Conservation (phyloP, 2,113 vertebrate species). For the Dipodomys merriami region DNA sequence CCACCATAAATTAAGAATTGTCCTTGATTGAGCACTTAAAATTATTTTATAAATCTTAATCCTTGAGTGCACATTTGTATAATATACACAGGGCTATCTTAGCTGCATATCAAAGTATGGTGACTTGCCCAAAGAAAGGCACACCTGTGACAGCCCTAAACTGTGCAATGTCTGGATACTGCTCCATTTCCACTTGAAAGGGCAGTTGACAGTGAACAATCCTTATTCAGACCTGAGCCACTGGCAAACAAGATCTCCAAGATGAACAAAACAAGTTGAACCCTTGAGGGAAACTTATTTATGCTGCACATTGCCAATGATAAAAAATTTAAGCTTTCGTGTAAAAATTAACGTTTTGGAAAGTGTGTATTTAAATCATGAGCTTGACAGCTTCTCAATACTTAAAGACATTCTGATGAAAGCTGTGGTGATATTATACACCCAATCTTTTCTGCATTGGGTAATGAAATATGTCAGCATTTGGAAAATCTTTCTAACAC, state of each 20-base stretch:
- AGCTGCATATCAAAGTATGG: background rate
- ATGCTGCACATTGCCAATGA: background rate
- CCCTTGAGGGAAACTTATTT: slow-evolving; percentile 60
- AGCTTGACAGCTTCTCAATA: slow-evolving; percentile 33
- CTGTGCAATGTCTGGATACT: background rate
- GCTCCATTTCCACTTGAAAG: background rate
- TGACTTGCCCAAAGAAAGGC: background rate
- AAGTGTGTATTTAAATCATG: slow-evolving; percentile 5
- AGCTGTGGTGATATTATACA: slow-evolving; percentile 22
- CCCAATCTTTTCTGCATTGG: background rate
- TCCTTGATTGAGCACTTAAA: background rate
- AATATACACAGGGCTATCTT: background rate
- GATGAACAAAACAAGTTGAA: slow-evolving; percentile 22
- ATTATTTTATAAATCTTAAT: slow-evolving; percentile 26
- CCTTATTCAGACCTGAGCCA: background rate
- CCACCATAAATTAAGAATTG: background rate
- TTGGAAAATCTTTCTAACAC: background rate
- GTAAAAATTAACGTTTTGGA: slow-evolving; percentile 53
- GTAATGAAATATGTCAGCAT: slow-evolving; percentile 31
- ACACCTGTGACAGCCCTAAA: background rate
- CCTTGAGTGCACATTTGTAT: background rate
- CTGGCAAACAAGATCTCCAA: slow-evolving; percentile 46
- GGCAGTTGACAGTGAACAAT: slow-evolving; percentile 1
- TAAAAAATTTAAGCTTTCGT: slow-evolving; percentile 40
- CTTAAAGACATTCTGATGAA: slow-evolving; percentile 19